Conservation (phyloP, 2,888 invertebrate species). For the Leucophenga montana region DNA sequence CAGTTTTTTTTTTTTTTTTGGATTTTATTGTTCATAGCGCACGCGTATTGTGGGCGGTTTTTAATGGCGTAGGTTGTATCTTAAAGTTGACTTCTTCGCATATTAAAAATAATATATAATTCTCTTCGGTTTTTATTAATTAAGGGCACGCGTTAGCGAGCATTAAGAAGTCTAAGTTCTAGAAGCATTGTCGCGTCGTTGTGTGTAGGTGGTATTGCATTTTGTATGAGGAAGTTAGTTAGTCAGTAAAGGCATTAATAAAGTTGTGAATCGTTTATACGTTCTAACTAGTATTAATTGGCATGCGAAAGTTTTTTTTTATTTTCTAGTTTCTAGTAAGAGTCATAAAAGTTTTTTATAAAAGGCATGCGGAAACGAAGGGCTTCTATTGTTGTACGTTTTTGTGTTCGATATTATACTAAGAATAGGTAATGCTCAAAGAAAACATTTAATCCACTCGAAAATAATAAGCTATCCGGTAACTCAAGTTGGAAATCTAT, state of each 20-base stretch:
- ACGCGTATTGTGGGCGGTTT: constrained; percentile 11
- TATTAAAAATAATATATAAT: constrained; percentile 7
- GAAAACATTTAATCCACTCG: no score
- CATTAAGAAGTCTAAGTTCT: background rate
- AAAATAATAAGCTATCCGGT: no score
- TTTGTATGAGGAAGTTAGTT: constrained; percentile 6
- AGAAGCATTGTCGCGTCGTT: no score
- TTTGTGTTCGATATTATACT: no score
- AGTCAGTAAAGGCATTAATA: background rate
- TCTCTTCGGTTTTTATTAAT: constrained; percentile 15
- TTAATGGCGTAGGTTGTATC: constrained; percentile 23
- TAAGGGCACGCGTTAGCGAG: constrained; percentile 23
- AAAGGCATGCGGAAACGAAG: no score
- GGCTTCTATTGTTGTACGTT: no score
- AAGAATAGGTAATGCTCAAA: no score
- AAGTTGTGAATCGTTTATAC: background rate
- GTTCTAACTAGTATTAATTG: constrained; percentile 9
- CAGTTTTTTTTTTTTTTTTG: constrained; percentile 5
- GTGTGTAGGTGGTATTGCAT: background rate
- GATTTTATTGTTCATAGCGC: background rate
- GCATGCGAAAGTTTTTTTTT: constrained; percentile 5
- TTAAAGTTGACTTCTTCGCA: background rate
- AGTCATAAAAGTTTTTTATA: no score
- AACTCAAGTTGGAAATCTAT: no score
- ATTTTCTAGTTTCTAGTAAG: no score